Conservation (phyloP, 2,113 vertebrate genomes). For the Athene cunicularia region DNA sequence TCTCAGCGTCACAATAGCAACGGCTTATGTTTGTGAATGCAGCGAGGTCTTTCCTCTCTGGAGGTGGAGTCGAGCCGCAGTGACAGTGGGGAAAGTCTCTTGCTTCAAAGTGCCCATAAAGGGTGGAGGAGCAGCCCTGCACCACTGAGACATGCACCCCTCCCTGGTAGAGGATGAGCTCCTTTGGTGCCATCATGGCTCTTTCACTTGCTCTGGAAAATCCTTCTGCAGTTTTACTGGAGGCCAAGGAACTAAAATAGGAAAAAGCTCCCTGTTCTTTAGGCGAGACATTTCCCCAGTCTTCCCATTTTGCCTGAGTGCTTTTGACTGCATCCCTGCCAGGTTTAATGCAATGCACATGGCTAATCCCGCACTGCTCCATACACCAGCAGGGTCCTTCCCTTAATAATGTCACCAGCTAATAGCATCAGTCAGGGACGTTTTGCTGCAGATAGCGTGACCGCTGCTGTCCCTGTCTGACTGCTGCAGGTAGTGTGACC, state of each 20-base stretch:
- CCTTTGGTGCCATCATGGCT: neutral
- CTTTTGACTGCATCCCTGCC: neutral
- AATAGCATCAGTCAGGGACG: neutral
- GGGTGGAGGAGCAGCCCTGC: neutral
- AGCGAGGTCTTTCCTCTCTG: neutral
- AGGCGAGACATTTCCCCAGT: neutral
- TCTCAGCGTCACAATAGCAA: rapidly evolving
- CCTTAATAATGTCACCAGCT: neutral
- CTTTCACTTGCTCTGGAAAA: neutral
- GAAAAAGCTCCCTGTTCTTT: rapidly evolving
- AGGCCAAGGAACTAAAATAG: neutral
- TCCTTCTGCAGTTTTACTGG: neutral
- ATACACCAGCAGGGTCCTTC: rapidly evolving
- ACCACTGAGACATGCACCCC: rapidly evolving
- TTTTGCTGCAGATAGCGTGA: neutral
- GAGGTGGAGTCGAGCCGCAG: neutral
- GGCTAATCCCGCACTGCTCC: neutral
- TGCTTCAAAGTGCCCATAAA: rapidly evolving
- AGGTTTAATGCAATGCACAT: rapidly evolving
- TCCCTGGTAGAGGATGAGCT: rapidly evolving
- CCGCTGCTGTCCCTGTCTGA: neutral
- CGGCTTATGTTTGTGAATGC: neutral
- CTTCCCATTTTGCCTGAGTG: neutral
- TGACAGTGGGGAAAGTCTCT: neutral
- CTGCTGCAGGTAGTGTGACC: neutral